phyloP scores from a whole-genome alignment of 2,888 invertebrate genomes.

The Galerucella calmariensis region DNA sequence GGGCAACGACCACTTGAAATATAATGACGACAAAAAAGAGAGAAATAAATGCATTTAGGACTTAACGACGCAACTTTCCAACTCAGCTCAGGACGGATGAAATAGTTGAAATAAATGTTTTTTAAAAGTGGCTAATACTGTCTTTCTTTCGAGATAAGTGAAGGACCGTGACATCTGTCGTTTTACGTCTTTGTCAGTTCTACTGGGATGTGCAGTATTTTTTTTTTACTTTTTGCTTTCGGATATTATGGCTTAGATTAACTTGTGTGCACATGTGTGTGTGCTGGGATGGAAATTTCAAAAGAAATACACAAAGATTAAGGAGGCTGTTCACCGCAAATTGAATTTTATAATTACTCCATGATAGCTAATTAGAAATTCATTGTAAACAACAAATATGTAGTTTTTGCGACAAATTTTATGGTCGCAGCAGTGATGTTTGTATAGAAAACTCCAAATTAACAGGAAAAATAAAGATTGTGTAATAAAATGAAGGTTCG shows the following conservation, averaged over 20 bases:
- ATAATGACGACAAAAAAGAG: slow-evolving; percentile 34
- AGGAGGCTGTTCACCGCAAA: too few species aligned
- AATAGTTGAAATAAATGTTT: slow-evolving; percentile 32
- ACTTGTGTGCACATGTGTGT: too few species aligned
- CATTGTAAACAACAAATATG: too few species aligned
- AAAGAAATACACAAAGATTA: too few species aligned
- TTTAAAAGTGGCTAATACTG: slow-evolving; percentile 13
- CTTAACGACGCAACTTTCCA: slow-evolving; percentile 29
- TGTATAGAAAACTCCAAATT: neutral
- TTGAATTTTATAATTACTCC: too few species aligned
- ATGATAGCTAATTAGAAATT: too few species aligned
- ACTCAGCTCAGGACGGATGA: neutral
- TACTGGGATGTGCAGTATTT: too few species aligned
- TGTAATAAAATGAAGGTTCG: neutral
- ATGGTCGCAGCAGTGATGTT: too few species aligned
- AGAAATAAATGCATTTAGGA: slow-evolving; percentile 32
- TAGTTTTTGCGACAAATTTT: too few species aligned
- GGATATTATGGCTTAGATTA: neutral
- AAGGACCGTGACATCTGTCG: neutral
- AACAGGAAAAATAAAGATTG: too few species aligned
- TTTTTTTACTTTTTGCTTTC: neutral
- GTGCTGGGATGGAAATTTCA: too few species aligned
- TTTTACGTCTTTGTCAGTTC: neutral
- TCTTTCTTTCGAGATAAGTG: neutral
- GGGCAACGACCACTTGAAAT: slow-evolving; percentile 35